Conservation (phyloP, 2,888 invertebrate species). For the Drosophila picticornis region DNA sequence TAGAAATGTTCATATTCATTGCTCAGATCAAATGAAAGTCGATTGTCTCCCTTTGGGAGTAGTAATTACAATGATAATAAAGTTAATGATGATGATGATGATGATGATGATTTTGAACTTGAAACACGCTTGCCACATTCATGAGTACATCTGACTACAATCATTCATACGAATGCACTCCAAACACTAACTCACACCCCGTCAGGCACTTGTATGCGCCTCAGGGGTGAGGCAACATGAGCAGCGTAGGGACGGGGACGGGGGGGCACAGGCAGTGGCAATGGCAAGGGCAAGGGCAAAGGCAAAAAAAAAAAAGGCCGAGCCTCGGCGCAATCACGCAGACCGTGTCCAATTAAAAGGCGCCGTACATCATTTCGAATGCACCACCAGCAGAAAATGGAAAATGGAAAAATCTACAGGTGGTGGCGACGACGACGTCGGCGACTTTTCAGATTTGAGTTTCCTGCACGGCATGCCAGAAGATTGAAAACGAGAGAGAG, state of each 20-base stretch:
- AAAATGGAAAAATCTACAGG: slow-evolving; percentile 32
- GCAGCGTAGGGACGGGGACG: background rate
- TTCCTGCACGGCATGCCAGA: slow-evolving; percentile 51
- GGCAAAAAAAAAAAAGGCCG: slow-evolving; percentile 20
- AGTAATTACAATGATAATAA: slow-evolving; percentile 5
- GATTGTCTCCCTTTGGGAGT: background rate
- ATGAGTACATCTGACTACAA: slow-evolving; percentile 16
- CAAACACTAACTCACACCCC: slow-evolving; percentile 22
- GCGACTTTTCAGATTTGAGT: slow-evolving; percentile 54
- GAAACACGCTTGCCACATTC: slow-evolving; percentile 47
- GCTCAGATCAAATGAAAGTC: background rate
- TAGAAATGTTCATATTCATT: background rate
- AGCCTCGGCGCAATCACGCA: slow-evolving; percentile 65
- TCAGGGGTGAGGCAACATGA: slow-evolving; percentile 23
- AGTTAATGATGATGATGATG: slow-evolving; percentile 21
- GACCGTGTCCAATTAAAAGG: slow-evolving; percentile 81
- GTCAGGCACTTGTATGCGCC: slow-evolving; percentile 34
- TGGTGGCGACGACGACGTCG: slow-evolving; percentile 37
- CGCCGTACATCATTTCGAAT: slow-evolving; percentile 77
- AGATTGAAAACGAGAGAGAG: slow-evolving; percentile 27
- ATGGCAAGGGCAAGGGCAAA: background rate
- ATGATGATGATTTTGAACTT: slow-evolving; percentile 56
- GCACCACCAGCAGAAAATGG: slow-evolving; percentile 62
- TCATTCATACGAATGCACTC: slow-evolving; percentile 33
- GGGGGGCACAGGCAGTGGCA: slow-evolving; percentile 1